A percentile compares a stretch with the other conserved stretches of the same genome.
These are phyloP conservation scores for Anoplolepis gracilipes DNA, from an alignment of 1,140 invertebrate genomes.

Conservation along the genomic window DNA sequence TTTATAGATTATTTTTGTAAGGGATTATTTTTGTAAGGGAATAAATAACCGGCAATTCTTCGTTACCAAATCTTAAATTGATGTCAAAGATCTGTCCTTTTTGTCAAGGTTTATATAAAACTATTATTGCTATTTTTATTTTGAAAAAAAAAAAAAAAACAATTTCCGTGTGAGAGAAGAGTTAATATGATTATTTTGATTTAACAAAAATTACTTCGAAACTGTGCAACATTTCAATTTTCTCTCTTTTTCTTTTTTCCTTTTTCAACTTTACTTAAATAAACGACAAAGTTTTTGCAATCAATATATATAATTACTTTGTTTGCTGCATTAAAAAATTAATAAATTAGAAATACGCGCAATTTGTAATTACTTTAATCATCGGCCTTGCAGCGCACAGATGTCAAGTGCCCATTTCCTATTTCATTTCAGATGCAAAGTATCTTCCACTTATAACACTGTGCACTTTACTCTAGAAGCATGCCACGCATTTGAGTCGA, in stretches of 20 bases:
- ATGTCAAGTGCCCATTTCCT: conserved; percentile 81
- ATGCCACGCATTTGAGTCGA: conserved; percentile 26
- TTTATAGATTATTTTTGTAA: conserved; percentile 8
- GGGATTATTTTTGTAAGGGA: neutral
- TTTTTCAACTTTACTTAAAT: neutral
- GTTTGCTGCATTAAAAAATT: neutral
- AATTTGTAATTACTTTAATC: conserved; percentile 56
- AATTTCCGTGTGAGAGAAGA: neutral
- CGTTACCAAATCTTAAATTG: neutral
- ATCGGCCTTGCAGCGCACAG: conserved; percentile 75
- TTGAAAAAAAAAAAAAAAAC: neutral
- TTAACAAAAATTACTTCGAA: neutral
- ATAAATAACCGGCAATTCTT: conserved; percentile 25
- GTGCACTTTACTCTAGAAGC: conserved; percentile 50
- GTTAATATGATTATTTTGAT: neutral
- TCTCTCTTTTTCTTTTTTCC: no score
- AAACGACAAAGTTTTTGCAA: conserved; percentile 16
- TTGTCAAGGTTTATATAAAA: neutral
- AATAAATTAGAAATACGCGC: conserved; percentile 24
- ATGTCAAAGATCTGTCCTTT: neutral
- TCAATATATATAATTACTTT: neutral
- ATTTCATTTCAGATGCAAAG: conserved; percentile 82
- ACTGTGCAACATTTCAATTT: neutral
- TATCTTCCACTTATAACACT: conserved; percentile 69
- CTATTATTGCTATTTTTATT: no score